A percentile compares a stretch with the other conserved stretches of the same genome.
Conservation (phyloP, 2,797 vertebrate genomes). For the Lacerta viridis region DNA sequence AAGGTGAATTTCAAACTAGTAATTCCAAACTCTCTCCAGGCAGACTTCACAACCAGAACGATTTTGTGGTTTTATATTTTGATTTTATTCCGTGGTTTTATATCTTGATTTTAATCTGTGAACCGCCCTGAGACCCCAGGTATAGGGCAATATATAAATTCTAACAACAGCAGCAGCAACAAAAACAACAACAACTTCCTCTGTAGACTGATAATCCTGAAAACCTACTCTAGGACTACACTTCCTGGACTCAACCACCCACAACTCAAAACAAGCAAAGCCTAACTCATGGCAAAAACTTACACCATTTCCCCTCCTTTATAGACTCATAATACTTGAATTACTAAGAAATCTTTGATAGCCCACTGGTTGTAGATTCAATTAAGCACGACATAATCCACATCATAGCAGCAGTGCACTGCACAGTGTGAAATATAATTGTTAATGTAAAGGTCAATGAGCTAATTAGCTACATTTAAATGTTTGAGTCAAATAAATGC, state of each 20-base stretch:
- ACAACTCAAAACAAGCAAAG: neutral
- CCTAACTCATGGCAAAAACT: neutral
- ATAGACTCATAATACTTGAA: slow-evolving; percentile 30
- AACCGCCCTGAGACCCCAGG: too few relatives aligned
- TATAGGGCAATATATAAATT: too few relatives aligned
- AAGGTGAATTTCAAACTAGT: neutral
- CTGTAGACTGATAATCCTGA: neutral
- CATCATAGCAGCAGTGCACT: slow-evolving; percentile 57
- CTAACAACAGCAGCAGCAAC: too few relatives aligned
- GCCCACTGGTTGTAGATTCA: slow-evolving; percentile 68
- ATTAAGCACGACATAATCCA: slow-evolving; percentile 75
- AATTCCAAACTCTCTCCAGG: neutral
- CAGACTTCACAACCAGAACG: neutral
- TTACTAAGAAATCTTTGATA: slow-evolving; percentile 64
- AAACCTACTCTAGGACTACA: neutral
- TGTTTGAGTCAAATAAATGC: slow-evolving; percentile 78
- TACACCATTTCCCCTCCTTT: neutral
- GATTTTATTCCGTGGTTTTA: too few relatives aligned
- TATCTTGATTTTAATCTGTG: too few relatives aligned
- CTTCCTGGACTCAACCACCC: neutral
- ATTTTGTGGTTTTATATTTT: too few relatives aligned
- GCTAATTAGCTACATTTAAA: slow-evolving; percentile 78
- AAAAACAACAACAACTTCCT: too few relatives aligned
- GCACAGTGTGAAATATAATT: slow-evolving; percentile 77
- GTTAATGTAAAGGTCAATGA: slow-evolving; percentile 79